Percentiles rank a stretch among this genome's conserved stretches.
phyloP scores from a whole-genome alignment of 2,888 invertebrate genomes.

The Campopleginae sp. region DNA sequence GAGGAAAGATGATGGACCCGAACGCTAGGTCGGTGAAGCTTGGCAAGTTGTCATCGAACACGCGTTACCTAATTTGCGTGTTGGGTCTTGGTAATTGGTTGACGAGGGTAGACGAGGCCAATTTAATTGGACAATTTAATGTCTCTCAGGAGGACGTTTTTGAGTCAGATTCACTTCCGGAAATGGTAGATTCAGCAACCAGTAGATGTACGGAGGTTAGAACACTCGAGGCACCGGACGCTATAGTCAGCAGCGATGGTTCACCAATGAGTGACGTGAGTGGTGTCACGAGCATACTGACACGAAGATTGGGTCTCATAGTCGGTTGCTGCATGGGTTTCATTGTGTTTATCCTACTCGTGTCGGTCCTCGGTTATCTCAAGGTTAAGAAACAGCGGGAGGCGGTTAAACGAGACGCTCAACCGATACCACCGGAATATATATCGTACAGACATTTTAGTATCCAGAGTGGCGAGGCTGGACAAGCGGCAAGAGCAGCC shows the following conservation, averaged over 20 bases:
- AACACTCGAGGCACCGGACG: constrained; percentile 89
- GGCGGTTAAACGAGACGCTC: constrained; percentile 89
- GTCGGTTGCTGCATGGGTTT: constrained; percentile 95
- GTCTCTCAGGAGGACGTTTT: constrained; percentile 84
- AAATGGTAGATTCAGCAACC: constrained; percentile 89
- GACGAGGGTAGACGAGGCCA: constrained; percentile 83
- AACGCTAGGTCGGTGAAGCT: constrained; percentile 90
- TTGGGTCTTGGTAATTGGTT: constrained; percentile 93
- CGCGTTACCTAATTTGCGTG: constrained; percentile 94
- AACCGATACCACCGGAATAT: constrained; percentile 91
- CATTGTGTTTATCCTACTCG: constrained; percentile 92
- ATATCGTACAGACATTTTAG: constrained; percentile 92
- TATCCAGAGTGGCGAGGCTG: constrained; percentile 88
- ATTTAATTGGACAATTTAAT: constrained; percentile 75
- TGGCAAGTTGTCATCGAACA: constrained; percentile 90
- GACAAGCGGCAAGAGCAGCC: constrained; percentile 73
- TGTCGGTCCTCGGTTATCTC: constrained; percentile 93
- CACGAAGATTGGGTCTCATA: constrained; percentile 92
- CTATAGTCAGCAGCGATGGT: constrained; percentile 83
- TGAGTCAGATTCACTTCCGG: constrained; percentile 86
- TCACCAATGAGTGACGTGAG: constrained; percentile 84
- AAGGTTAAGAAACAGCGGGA: constrained; percentile 93
- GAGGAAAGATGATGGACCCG: constrained; percentile 90
- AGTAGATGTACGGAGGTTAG: constrained; percentile 92
- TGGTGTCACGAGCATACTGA: constrained; percentile 90